These are phyloP conservation scores for Bos javanicus DNA, from an alignment of 2,113 vertebrate genomes.

Conservation along the genomic window DNA sequence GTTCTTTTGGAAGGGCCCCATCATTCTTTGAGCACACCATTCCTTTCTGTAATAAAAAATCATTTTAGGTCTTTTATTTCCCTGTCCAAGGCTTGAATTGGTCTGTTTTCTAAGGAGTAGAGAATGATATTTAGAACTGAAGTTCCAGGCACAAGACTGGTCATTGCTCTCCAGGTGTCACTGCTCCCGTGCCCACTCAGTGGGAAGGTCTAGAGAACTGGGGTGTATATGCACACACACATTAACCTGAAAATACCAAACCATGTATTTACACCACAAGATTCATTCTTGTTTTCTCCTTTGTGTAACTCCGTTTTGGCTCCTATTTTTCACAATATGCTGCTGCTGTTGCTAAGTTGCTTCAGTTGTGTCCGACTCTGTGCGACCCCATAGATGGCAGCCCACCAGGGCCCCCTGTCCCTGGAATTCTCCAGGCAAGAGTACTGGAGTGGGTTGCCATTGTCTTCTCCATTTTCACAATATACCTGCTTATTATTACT, in stretches of 20 bases:
- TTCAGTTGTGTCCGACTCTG: neutral
- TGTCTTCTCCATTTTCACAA: neutral
- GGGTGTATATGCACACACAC: neutral
- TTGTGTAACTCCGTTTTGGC: neutral
- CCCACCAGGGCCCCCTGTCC: neutral
- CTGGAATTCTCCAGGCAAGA: neutral
- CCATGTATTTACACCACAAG: neutral
- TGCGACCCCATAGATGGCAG: neutral
- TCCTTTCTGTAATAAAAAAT: neutral
- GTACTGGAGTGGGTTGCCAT: neutral
- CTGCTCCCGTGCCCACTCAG: neutral
- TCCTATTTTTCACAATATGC: neutral
- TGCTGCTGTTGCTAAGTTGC: neutral
- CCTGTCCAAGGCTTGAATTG: neutral
- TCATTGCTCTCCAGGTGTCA: neutral
- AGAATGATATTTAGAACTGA: neutral
- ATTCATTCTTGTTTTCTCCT: neutral
- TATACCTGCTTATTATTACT: neutral
- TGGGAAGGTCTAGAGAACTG: neutral
- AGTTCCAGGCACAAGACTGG: neutral
- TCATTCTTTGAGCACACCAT: neutral
- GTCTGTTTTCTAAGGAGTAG: neutral
- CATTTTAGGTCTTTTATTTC: neutral
- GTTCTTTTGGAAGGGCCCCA: neutral
- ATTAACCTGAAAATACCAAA: neutral